Percentiles rank a stretch among this genome's conserved stretches.
These are phyloP conservation scores for Ophiothrix spiculata DNA, from an alignment of 35 echinoderm and acorn worm genomes.

Conservation along the genomic window DNA sequence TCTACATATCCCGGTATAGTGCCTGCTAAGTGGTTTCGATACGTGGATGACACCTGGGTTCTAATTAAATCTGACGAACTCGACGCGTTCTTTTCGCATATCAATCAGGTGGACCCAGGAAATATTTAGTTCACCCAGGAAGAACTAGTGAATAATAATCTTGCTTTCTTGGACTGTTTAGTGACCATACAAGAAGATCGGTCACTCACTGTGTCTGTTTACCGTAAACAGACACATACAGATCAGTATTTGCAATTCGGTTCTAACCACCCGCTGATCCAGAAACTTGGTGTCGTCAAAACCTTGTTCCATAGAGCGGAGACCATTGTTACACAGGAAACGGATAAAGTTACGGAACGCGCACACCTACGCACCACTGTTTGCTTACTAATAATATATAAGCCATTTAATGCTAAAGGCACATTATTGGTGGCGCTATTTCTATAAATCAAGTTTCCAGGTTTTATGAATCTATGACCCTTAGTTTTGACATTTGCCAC, in stretches of 20 bases:
- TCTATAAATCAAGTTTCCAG: too few species aligned
- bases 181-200: background rate
- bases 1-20: background rate
- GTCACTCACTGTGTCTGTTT: too few species aligned
- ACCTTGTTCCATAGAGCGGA: too few species aligned
- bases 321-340: too few species aligned
- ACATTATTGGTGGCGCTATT: too few species aligned
- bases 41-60: background rate
- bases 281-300: background rate
- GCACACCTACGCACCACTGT: too few species aligned
- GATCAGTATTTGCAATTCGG: background rate
- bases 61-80: background rate
- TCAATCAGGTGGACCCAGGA: background rate
- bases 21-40: background rate
- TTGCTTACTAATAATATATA: too few species aligned
- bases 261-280: background rate
- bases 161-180: background rate
- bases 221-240: background rate
- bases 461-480: too few species aligned
- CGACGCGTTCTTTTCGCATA: background rate
- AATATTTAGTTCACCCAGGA: background rate
- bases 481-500: too few species aligned
- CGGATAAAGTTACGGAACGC: too few species aligned
- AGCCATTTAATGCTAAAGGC: too few species aligned
- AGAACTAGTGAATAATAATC: too few species aligned